Conservation (phyloP, 2,113 vertebrate species). For the Oxygymnocypris stewartii region DNA sequence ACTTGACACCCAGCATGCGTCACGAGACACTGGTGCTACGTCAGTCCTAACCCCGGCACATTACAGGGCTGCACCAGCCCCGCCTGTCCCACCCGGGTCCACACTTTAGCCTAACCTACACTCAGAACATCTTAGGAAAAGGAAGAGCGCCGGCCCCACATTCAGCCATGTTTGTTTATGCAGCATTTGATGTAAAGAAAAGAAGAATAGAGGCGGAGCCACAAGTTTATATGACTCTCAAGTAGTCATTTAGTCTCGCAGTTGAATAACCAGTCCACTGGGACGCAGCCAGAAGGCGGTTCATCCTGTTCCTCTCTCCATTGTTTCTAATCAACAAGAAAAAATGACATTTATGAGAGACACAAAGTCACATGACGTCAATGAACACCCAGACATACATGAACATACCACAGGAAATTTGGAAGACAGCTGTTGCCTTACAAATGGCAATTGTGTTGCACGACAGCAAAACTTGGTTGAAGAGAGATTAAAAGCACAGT, state of each 20-base stretch:
- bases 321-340: conserved; percentile 60
- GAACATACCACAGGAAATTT: conserved; percentile 17
- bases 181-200: neutral
- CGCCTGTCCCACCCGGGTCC: neutral
- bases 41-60: conserved; percentile 68
- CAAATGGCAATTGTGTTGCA: neutral
- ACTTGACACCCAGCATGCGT: conserved; percentile 71
- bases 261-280: conserved; percentile 42
- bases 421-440: conserved; percentile 30
- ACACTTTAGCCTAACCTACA: neutral
- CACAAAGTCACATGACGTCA: conserved; percentile 22
- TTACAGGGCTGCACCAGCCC: conserved; percentile 57
- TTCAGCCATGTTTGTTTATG: neutral
- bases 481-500: neutral
- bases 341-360: conserved; percentile 12
- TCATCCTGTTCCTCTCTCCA: conserved; percentile 43
- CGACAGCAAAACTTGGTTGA: neutral
- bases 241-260: conserved; percentile 8
- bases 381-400: conserved; percentile 28
- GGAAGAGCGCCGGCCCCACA: neutral
- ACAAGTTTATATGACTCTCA: neutral
- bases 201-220: neutral
- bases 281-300: conserved; percentile 33
- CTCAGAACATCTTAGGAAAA: neutral
- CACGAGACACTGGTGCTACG: conserved; percentile 63